Evolutionary conservation across 2,797 vertebrate genomes (phyloP), one percentile per base, ranked within the genome.

Genomic region (Trachops cirrhosus): DNA sequence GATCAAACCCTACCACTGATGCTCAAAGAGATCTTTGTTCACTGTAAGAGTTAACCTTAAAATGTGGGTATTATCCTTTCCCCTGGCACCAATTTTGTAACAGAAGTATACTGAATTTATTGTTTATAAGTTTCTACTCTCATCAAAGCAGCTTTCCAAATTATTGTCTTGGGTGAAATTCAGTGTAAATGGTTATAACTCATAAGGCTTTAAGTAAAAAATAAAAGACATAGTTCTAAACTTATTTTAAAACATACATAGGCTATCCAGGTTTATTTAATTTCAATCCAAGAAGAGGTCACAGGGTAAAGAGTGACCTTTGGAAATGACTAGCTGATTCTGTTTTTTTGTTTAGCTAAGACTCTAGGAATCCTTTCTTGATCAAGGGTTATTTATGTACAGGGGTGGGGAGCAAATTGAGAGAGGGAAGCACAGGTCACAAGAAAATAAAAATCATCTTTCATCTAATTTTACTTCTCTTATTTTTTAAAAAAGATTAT

Each of bases 361-460:
- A 77, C 22, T 73, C 44, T 32, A 39, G 21, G 46, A 93, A 57
- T 80, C 26, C 37, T 86, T 95, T 91, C 26, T 77, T 6, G 19
- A 50, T 68, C 37, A 80, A 71, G 32, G 54, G 1, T 82, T 89
- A 77, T 90, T 89, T 82, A 73, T 5, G 8, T 57, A 50, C 34
- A 86, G 39, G 7, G 22, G 24, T 70, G 32, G 52, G 50, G 5
- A 32, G 4, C 26, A 29, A 84, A 41, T 21, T 29, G 11, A 70
- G 29, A 92, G 21, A 22, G 12, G n/a, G 9, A 75, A 83, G 9
- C 22, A 79, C 9, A 75, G 26, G n/a, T 70, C 39, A 79, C 16
- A 89, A 75, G 22, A 64, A 97, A 94, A 85, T 71, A 83, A 89
- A 93, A 88, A 74, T 29, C 19, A 62, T 59, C n/a, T 82, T 93